phyloP scores from a whole-genome alignment of 2,113 vertebrate species.

The Thunnus maccoyii region DNA sequence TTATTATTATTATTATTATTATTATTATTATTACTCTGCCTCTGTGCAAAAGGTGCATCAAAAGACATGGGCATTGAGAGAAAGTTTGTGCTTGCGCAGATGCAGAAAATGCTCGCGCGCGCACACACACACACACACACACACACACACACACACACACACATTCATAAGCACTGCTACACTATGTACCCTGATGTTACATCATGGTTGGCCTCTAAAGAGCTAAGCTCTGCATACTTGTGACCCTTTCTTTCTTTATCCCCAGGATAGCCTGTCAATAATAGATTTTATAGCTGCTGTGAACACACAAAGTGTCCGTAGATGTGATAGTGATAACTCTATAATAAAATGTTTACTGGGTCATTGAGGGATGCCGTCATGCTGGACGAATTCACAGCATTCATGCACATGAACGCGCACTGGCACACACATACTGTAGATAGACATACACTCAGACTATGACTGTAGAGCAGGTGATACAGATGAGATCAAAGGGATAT shows the following conservation, averaged over 20 bases:
- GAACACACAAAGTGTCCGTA: conserved; percentile 37
- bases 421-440: conserved; percentile 4
- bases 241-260: conserved; percentile 61
- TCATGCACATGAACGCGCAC: conserved; percentile 26
- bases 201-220: conserved; percentile 44
- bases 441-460: conserved; percentile 14
- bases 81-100: conserved; percentile 13
- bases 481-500: conserved; percentile 64
- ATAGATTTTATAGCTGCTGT: conserved; percentile 66
- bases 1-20: too few species aligned
- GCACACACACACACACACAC: conserved; percentile 1
- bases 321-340: conserved; percentile 61
- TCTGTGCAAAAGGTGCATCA: conserved; percentile 11
- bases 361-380: conserved; percentile 55
- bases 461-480: conserved; percentile 48
- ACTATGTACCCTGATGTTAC: conserved; percentile 47
- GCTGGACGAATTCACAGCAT: conserved; percentile 37
- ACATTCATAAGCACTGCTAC: conserved; percentile 7
- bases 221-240: conserved; percentile 40
- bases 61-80: conserved; percentile 27
- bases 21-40: too few species aligned
- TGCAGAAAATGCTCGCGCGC: conserved; percentile 3
- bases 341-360: conserved; percentile 55
- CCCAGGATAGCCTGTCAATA: conserved; percentile 55
- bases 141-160: not conserved